phyloP scores from a whole-genome alignment of 2,888 invertebrate species.

The Adineta ricciae region DNA sequence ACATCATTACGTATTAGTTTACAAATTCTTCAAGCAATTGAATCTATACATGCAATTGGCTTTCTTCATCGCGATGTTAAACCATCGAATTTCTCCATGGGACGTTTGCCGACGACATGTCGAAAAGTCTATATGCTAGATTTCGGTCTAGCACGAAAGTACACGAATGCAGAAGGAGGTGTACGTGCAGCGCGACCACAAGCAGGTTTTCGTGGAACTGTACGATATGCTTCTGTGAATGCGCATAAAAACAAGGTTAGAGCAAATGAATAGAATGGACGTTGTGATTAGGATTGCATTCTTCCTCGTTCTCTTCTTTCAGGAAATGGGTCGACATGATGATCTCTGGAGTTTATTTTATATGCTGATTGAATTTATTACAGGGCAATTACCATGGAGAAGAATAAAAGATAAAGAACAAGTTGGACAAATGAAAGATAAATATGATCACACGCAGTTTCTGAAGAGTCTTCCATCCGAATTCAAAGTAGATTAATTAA shows the following conservation, averaged over 20 bases:
- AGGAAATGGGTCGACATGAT: conserved; percentile 96
- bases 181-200: conserved; percentile 89
- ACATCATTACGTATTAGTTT: conserved; percentile 85
- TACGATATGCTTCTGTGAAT: conserved; percentile 95
- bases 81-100: conserved; percentile 91
- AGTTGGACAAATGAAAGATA: conserved; percentile 58
- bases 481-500: conserved; percentile 60
- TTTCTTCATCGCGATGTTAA: conserved; percentile 97
- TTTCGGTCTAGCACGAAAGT: conserved; percentile 93
- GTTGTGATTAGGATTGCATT: neutral
- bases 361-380: conserved; percentile 97
- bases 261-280: neutral
- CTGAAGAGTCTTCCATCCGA: conserved; percentile 88
- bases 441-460: conserved; percentile 82
- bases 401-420: conserved; percentile 59
- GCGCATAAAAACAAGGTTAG: conserved; percentile 77
- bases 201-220: conserved; percentile 89
- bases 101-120: conserved; percentile 75
- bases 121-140: conserved; percentile 89
- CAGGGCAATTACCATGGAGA: conserved; percentile 92
- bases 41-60: conserved; percentile 92
- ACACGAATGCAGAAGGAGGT: conserved; percentile 83
- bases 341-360: conserved; percentile 98
- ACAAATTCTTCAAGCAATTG: conserved; percentile 90
- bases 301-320: neutral